Base-by-base conservation (phyloP, 2,797 vertebrate genomes). In the Peromyscus attwateri region DNA sequence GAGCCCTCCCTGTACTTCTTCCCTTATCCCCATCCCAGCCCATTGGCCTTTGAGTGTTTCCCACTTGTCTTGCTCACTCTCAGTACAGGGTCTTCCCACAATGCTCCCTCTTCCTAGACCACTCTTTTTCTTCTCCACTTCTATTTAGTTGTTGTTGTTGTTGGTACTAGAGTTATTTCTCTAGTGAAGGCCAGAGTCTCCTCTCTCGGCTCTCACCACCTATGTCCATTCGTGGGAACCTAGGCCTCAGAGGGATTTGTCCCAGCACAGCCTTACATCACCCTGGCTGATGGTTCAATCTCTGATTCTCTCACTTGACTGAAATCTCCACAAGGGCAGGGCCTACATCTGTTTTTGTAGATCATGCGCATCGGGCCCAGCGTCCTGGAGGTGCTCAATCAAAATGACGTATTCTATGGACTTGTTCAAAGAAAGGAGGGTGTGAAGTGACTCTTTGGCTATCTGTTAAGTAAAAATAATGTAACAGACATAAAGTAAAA, bases 391-490 rank as follows among this genome's bases (percentile, higher is more conserved):
- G 46, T 29, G 8, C 43, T 55, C 64, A 49, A 8, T 71, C 23
- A 62, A 11, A 55, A 62, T 6, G 3, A 75, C 89, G 95, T 70
- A 14, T 92, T 89, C 71, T 87, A 34, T n/a, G 60, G 66, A 73
- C 40, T 82, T 84, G 80, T 37, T 12, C 40, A 81, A 12, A 85
- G 31, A 27, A 70, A 88, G 70, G 52, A 87, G 8, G 49, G 62
- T 17, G 17, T 77, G 37, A 80, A 46, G 43, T 70, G 19, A 77
- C 23, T 83, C 16, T 62, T n/a, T 77, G 70, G 23, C 23, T 76
- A 82, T 79, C 43, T 12, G 75, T 40, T 92, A 66, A 83, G 43
- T 71, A 60, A 95, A 96, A 76, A 64, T 71, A 95, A 91, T 91
- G n/a, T 77, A 19, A n/a, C 13, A 66, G 89, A 84, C 95, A 40